Evolutionary conservation across 2,797 vertebrate species (phyloP), one percentile per base, ranked within the genome.

Genomic region (Sparidentex hasta): DNA sequence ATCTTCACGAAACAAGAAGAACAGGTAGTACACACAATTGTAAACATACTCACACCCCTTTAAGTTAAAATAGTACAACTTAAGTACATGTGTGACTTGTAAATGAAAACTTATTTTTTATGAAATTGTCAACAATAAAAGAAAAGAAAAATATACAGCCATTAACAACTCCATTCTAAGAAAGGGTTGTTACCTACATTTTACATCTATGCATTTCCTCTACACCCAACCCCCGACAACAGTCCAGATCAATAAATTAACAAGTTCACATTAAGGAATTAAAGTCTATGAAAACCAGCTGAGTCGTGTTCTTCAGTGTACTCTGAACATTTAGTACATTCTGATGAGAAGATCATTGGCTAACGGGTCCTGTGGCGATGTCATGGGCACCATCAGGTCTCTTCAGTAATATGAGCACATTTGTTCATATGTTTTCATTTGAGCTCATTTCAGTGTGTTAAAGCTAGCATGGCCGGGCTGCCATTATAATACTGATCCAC

Each of bases 11-110:
- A 85, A 83, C 58, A 70, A 80, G 75, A 81, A 82, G n/a, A 78
- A 67, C 55, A 79, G 7, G 17, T 61, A 73, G 80, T 78, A 85
- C 71, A 90, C 70, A 75, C 78, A 76, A 76, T 52, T 92, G 89
- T 90, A 92, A 92, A 93, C 87, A 88, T 89, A 86, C 83, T 83
- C 62, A 74, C 86, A 80, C 65, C 66, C 71, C 76, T 70, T 84
- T 76, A 85, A 74, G 75, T 82, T 70, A 69, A 83, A 89, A 78
- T 71, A 74, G 62, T 76, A 73, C 74, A 88, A 85, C 82, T 87
- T 67, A 84, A 80, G 64, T 74, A 83, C 79, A 77, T 73, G 55
- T 82, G 79, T 82, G 78, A 89, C 67, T 65, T 71, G 57, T 52
- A 85, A 86, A 83, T 63, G 58, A 88, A 81, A 58, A 89, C 64